Base-by-base conservation (phyloP, 2,888 invertebrate species). In the Drosophila mulleri region DNA sequence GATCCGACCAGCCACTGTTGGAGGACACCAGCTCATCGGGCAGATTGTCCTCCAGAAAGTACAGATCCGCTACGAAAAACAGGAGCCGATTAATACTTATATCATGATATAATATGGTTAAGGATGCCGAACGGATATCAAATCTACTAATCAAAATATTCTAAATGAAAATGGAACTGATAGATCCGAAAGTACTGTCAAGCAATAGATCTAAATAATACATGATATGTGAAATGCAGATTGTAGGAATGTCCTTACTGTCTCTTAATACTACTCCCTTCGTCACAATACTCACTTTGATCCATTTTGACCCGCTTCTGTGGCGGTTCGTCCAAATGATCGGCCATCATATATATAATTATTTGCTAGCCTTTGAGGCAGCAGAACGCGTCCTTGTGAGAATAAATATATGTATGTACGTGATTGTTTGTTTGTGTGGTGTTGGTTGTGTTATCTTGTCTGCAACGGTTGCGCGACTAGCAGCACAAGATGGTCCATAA, bases 301-400 rank as follows among this genome's bases (percentile, higher is more conserved):
- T 91, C 92, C 88, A 98, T 96, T 94, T 98, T 98, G 93, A 96
- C 96, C 96, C 98, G 96, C 96, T 98, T 98, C 93, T 96, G 97
- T 94, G 98, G 98, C 95, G 98, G 98, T 94, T 98, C 98, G 94
- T 97, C 97, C 94, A 97, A 95, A 95, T 97, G 97, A 95, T 98
- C 98, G 95, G 97, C 97, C 98, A 98, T 98, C 94, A 94, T 94
- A 81, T 58, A 80, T 61, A 82, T 60, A 82, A 67, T 69, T 56
- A 29, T 57, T 64, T 78, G 67, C 78, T 78, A 76, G 80, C 80
- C 71, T 70, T 65, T 44, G 47, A 35, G 68, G 72, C 68, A 75
- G 80, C 59, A 62, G 62, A 63, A 61, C 72, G 56, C 32, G 61
- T 75, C 58, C 56, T 52, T 52, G 32, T 62, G 20, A 35, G 59